Conservation (phyloP, 2,113 vertebrate genomes). For the Pica pica region DNA sequence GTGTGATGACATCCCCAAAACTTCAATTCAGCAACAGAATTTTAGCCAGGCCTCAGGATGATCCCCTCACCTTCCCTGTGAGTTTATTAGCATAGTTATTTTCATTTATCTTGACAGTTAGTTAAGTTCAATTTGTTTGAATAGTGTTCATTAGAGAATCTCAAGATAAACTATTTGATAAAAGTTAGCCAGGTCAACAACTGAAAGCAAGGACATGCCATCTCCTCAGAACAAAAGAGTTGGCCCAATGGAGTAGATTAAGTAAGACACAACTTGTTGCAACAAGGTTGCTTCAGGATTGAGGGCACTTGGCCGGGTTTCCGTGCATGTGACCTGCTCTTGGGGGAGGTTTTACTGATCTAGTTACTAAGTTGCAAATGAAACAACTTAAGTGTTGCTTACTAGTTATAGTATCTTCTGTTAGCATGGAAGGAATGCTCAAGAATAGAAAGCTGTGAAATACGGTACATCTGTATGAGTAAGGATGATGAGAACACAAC, state of each 20-base stretch:
- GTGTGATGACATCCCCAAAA: background rate
- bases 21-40: background rate
- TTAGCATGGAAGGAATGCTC: fast-evolving
- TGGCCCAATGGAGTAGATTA: background rate
- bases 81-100: background rate
- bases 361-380: background rate
- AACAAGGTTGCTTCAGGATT: background rate
- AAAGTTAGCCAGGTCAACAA: background rate
- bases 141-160: background rate
- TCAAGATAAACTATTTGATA: background rate
- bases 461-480: background rate
- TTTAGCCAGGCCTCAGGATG: background rate
- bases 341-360: background rate
- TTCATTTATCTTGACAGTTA: background rate
- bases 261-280: background rate
- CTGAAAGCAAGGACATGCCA: background rate
- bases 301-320: background rate
- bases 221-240: background rate
- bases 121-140: background rate
- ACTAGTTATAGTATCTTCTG: background rate
- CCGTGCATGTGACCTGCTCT: background rate
- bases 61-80: background rate
- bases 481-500: background rate
- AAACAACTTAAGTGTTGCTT: background rate
- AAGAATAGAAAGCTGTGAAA: background rate